Base-by-base conservation (phyloP, 1,140 invertebrate species). In the Drosophila rufa region DNA sequence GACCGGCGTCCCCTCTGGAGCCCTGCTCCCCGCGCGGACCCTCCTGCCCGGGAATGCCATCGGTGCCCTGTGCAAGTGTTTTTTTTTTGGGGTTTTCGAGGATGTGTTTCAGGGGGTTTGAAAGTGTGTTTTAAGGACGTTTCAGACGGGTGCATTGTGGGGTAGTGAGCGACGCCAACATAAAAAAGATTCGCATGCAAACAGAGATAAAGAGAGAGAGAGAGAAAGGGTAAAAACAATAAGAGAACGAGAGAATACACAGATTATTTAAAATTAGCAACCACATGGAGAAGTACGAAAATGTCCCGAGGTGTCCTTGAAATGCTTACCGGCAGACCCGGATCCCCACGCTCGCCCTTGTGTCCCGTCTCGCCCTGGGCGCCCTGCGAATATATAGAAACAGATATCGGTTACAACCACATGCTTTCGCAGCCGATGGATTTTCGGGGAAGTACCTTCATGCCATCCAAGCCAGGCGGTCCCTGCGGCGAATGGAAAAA, bases 291-390 rank as follows among this genome's bases (percentile, higher is more conserved):
- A 67, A 75, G 79, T 74, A 57, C 59, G 42, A 14, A 45, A 62
- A 45, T 45, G 19, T 61, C 57, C 36, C 36, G 42, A 42, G 38
- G 22, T 9, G 27, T 30, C 15, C 25, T 36, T n/a, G 25, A 27
- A 25, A 27, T 77, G 60, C 48, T 74, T 96, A 98, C 97, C 92
- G 97, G 97, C 93, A 98, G 94, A 83, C 98, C 97, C 62, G 97
- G 97, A 93, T 98, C 97, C 48, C 97, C 97, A 70, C 97, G 94
- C 94, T 98, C 97, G 70, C 97, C 97, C 94, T 98, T 98, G 79
- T 94, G 95, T 65, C 97, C 97, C 42, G 97, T 96, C 93, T 98
- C 97, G 67, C 97, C 97, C 94, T 97, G 96, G 69, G 97, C 97
- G 79, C 97, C 97, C 97, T 98, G 73, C 6, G 64, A 57, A 66